Evolutionary conservation across 2,888 invertebrate species (phyloP), one percentile per base, ranked within the genome.

Genomic region (Stegana nigrithorax): DNA sequence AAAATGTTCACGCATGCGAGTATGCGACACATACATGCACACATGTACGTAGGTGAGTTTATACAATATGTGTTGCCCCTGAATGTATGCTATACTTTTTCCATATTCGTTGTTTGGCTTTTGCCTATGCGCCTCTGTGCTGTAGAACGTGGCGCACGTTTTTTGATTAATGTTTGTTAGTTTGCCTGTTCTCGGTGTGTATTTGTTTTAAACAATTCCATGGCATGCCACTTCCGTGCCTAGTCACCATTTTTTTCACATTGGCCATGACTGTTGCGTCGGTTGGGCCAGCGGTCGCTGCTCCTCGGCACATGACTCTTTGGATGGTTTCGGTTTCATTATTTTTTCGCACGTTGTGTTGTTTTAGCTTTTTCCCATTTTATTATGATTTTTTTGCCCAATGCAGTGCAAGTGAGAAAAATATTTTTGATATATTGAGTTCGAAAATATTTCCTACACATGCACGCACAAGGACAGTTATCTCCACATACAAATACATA

Each of bases 121-220:
- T n/a, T n/a, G n/a, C n/a, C n/a, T n/a, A n/a, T n/a, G n/a, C n/a
- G n/a, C n/a, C n/a, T n/a, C n/a, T n/a, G n/a, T n/a, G n/a, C n/a
- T n/a, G n/a, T n/a, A n/a, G n/a, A n/a, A n/a, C n/a, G n/a, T n/a
- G n/a, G n/a, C n/a, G n/a, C 47, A 14, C 47, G 12, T 12, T 25
- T 47, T 47, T 47, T 47, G 47, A 47, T 47, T 47, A 47, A 47
- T 47, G 47, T 47, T 47, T 47, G 47, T 47, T 47, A 47, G 47
- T 19, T 47, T 47, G 47, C 25, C 4, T 32, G 32, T 32, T 2
- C 1, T 32, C 3, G 4, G 2, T 32, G 4, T 8, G 23, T 17
- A 47, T 47, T 47, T 47, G 47, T 47, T 47, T 47, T 47, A 23
- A 47, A 47, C 8, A 12, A 12, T 47, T 23, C 21, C 4, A 12